Conservation (phyloP, 2,797 vertebrate species). For the Varecia variegata region DNA sequence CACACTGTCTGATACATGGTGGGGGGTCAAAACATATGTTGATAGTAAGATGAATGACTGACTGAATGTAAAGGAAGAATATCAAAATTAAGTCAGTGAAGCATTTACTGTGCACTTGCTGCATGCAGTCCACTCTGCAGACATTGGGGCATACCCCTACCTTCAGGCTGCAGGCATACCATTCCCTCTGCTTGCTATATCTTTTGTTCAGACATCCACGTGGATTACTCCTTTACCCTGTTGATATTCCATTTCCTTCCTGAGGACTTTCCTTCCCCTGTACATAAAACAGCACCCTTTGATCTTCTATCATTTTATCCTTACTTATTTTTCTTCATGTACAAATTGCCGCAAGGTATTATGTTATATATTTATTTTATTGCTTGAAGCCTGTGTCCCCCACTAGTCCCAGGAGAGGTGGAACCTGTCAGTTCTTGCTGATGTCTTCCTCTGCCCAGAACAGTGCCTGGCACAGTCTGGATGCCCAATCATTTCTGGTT, state of each 20-base stretch:
- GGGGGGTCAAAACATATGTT: neutral
- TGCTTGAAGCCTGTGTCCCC: neutral
- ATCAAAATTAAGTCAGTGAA: neutral
- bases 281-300: neutral
- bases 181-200: neutral
- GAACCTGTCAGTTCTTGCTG: neutral
- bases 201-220: neutral
- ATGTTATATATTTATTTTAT: neutral
- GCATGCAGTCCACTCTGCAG: neutral
- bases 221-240: neutral
- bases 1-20: neutral
- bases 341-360: neutral
- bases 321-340: neutral
- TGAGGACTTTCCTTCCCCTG: neutral
- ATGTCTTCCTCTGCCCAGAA: neutral
- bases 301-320: neutral
- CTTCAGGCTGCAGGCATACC: neutral
- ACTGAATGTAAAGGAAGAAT: neutral
- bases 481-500: neutral
- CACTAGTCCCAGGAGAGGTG: neutral
- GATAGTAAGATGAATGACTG: neutral
- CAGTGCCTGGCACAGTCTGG: too few relatives aligned
- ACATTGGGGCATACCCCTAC: neutral
- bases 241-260: neutral
- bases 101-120: neutral